A percentile compares a stretch with the other conserved stretches of the same genome.
Conservation (phyloP, 2,888 invertebrate species). For the Tenodera sinensis region DNA sequence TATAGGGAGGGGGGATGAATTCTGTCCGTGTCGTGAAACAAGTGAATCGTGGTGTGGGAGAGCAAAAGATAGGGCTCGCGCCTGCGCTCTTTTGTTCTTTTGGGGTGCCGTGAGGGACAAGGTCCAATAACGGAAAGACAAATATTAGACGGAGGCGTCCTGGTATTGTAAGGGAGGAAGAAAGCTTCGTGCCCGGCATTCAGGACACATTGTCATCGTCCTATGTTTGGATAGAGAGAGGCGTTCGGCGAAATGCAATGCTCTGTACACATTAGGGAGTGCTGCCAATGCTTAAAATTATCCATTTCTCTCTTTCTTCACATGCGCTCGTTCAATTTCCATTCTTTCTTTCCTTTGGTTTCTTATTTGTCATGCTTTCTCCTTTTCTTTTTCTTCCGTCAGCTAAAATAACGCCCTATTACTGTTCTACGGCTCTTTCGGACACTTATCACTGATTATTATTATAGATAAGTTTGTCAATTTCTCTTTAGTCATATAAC, state of each 20-base stretch:
- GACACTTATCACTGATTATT: too few species aligned
- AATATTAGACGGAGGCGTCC: conserved; percentile 28
- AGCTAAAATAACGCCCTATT: too few species aligned
- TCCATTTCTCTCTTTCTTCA: background rate
- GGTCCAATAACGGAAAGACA: conserved; percentile 32
- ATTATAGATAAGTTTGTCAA: too few species aligned
- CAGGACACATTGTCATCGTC: background rate
- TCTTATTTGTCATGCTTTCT: background rate
- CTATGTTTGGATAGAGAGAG: background rate
- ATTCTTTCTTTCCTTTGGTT: background rate
- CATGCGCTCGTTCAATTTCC: too few species aligned
- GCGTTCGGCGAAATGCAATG: background rate
- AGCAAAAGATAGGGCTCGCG: background rate
- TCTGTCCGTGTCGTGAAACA: background rate
- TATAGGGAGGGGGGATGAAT: background rate
- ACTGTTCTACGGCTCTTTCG: too few species aligned
- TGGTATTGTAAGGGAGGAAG: background rate
- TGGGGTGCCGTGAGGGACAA: background rate
- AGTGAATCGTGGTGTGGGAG: background rate
- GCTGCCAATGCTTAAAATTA: background rate
- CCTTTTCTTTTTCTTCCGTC: background rate
- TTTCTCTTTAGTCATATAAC: too few species aligned
- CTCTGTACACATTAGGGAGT: background rate
- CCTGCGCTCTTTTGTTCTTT: background rate
- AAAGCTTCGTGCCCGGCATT: background rate